Evolutionary conservation across 2,113 vertebrate species (phyloP).

Genomic region (Gobiocypris rarus): DNA sequence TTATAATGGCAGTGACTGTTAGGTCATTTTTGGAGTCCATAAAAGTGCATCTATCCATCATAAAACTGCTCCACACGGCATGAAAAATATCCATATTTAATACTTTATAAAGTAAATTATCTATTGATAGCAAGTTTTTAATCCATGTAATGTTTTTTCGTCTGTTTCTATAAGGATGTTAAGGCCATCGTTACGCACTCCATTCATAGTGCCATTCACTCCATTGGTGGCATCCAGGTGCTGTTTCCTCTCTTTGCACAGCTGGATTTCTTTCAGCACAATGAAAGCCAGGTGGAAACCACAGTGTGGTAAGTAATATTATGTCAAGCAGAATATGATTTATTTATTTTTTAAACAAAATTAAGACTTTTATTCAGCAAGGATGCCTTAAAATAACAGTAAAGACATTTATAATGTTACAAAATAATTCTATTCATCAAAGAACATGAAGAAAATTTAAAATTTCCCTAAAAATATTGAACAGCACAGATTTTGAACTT

Average conservation of each 20-base stretch:
- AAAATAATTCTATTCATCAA: not conserved
- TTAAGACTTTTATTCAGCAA: not conserved
- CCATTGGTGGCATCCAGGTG: slow-evolving; percentile 95
- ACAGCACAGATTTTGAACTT: not conserved
- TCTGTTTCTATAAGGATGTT: slow-evolving; percentile 80
- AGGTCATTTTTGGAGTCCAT: too few relatives aligned
- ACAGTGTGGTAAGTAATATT: slow-evolving; percentile 83
- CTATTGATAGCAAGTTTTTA: too few relatives aligned
- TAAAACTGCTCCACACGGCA: too few relatives aligned
- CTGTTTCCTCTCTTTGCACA: slow-evolving; percentile 96
- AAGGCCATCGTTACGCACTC: slow-evolving; percentile 97
- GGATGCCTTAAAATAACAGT: not conserved
- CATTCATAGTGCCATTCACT: slow-evolving; percentile 96
- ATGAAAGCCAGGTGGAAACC: slow-evolving; percentile 88
- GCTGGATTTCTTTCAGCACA: slow-evolving; percentile 88
- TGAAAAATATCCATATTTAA: too few relatives aligned
- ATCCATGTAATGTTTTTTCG: not conserved
- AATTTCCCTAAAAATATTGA: not conserved
- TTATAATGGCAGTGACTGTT: too few relatives aligned
- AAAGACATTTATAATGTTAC: not conserved
- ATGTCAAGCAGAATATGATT: not conserved
- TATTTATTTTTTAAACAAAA: not conserved
- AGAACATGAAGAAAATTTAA: not conserved
- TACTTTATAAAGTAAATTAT: too few relatives aligned
- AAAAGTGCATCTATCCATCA: too few relatives aligned